Percentiles rank a stretch among this genome's conserved stretches.
Evolutionary conservation across 2,113 vertebrate species (phyloP).

Genomic region (Tetrax tetrax): DNA sequence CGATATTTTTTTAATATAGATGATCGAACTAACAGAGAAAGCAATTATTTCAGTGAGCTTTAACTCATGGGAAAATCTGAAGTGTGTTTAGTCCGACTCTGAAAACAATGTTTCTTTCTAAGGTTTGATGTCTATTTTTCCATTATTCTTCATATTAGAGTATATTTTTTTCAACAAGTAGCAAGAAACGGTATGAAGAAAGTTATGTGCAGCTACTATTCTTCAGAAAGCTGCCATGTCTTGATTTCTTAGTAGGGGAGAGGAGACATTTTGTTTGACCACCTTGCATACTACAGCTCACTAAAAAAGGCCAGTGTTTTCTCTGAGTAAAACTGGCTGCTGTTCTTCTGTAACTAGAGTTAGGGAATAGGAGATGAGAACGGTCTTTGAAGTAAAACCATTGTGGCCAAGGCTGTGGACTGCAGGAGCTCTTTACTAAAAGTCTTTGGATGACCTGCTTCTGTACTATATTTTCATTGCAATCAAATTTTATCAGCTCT

Average conservation of each 20-base stretch:
- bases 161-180: neutral
- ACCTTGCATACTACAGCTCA: neutral
- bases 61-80: neutral
- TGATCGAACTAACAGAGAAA: neutral
- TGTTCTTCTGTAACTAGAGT: neutral
- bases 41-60: neutral
- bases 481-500: neutral
- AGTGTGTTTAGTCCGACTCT: neutral
- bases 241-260: neutral
- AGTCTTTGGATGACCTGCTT: neutral
- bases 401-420: neutral
- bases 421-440: neutral
- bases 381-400: neutral
- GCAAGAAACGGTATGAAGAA: neutral
- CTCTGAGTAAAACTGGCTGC: neutral
- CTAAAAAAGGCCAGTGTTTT: neutral
- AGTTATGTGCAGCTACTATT: neutral
- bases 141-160: neutral
- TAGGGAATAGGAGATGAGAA: neutral
- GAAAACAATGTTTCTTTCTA: neutral
- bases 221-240: neutral
- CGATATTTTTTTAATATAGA: neutral
- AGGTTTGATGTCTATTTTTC: neutral
- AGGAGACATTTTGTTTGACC: neutral
- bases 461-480: neutral